Base-by-base conservation (phyloP, 2,888 invertebrate species). In the Tolmerus cingulatus region DNA sequence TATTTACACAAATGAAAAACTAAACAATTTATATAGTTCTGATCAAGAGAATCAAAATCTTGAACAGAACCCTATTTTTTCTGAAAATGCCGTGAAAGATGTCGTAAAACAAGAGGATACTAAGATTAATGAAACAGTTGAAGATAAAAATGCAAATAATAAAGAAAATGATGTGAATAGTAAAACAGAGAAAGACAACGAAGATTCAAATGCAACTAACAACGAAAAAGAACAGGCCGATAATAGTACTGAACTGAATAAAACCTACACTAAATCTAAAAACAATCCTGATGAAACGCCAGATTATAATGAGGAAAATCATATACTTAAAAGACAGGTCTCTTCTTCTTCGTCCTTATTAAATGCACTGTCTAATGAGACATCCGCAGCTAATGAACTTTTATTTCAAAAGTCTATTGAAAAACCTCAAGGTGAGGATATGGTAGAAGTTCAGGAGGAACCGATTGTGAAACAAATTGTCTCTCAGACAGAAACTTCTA, bases 401-500 rank as follows among this genome's bases (percentile, higher is more conserved):
- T 16, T 16, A 46, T 16, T 16, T 46, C 43, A 46, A 46, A 51
- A 66, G 2, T 66, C 3, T 27, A 66, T 27, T 4, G 27, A 66
- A 66, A 66, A 23, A 27, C 0, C 5, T 23, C 66, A 23, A 12
- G 66, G 4, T 12, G 19, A 66, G 8, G 23, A 66, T 8, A 23
- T 23, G 27, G 66, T 23, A 66, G 66, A 12, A 27, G 66, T 19
- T 19, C 23, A 66, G 5, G 66, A 66, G 14, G 66, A 66, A 27
- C 66, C 23, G 19, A 66, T 2, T 19, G 23, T 12, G 27, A 66
- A 19, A 23, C 66, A 27, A 66, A 46, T 46, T 46, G 16, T 46
- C 12, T 16, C 43, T 46, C 51, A 51, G 40, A 86, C 87, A 55
- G 43, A 19, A 4, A 43, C 51, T 40, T 89, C 88, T 19, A 88